Evolutionary conservation across 1,140 invertebrate species (phyloP), one percentile per base, ranked within the genome.

Genomic region (Aphidius ervi): DNA sequence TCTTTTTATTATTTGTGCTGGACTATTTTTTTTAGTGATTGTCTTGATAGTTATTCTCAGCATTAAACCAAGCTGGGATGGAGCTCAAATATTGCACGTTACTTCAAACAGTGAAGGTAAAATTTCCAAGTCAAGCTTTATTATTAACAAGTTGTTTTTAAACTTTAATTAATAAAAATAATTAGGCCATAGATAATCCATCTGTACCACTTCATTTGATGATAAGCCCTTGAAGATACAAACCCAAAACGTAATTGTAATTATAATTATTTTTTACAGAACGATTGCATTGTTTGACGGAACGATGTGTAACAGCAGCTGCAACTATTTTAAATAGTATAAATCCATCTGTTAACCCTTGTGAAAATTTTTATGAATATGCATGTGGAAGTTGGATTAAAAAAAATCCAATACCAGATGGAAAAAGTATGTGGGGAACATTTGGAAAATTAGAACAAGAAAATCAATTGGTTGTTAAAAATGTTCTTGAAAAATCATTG

Each of bases 311-410:
- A 5, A 90, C 88, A 57, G 91, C 93, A 0, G 88, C 94, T 0
- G 91, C 91, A 48, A 85, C 89, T 57, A 88, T 98, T 45, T 82
- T 97, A 46, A 87, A 88, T 61, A 89, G 91, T 2, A 89, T 98
- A 77, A 92, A 98, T 73, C 74, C 77, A 0, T 81, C 77, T 1
- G 83, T 88, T 4, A 84, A 97, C 75, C 95, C 96, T 0, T 99
- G 97, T 75, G 84, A 94, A 7, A 94, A 99, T 77, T 99, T 98
- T 79, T 99, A 97, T 77, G 83, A 91, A 58, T 98, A 92, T 77
- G 86, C 95, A 0, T 98, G 96, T 72, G 94, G 94, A 10, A 90
- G 91, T 1, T 98, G 95, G 95, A 87, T 95, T 37, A 87, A 88
- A 68, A 87, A 88, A 52, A 96, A 97, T 79, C 93, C 94, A 0